A percentile compares a stretch with the other conserved stretches of the same genome.
These are phyloP conservation scores for Caenorhabditis panamensis DNA, from an alignment of 2,888 invertebrate species.

Conservation along the genomic window DNA sequence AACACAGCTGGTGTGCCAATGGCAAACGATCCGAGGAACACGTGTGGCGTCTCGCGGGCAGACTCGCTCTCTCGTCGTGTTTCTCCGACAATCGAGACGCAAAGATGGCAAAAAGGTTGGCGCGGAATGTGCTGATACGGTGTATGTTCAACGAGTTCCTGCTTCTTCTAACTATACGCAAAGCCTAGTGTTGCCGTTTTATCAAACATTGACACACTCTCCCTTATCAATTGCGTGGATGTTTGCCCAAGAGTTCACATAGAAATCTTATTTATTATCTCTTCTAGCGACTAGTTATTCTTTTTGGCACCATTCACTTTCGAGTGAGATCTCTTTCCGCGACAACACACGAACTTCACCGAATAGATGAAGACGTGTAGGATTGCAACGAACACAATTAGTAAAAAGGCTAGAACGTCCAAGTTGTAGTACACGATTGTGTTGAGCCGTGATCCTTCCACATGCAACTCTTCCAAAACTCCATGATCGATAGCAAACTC, in stretches of 20 bases:
- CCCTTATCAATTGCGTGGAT: slow-evolving; percentile 1
- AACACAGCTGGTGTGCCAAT: slow-evolving; percentile 51
- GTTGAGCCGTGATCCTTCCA: slow-evolving; percentile 68
- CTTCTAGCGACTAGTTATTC: slow-evolving; percentile 32
- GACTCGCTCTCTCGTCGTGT: slow-evolving; percentile 28
- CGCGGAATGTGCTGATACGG: slow-evolving; percentile 43
- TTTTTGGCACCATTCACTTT: slow-evolving; percentile 33
- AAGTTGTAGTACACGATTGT: slow-evolving; percentile 72
- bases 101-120: slow-evolving; percentile 45
- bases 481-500: slow-evolving; percentile 69
- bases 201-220: slow-evolving; percentile 5
- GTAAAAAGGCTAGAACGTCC: slow-evolving; percentile 61
- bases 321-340: slow-evolving; percentile 16
- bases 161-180: slow-evolving; percentile 45
- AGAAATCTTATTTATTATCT: slow-evolving; percentile 23
- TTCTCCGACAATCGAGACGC: slow-evolving; percentile 22
- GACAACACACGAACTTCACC: slow-evolving; percentile 25
- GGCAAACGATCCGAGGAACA: slow-evolving; percentile 49
- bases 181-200: slow-evolving; percentile 42
- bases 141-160: slow-evolving; percentile 49
- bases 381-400: slow-evolving; percentile 17
- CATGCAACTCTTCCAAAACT: slow-evolving; percentile 68
- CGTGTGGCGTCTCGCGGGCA: slow-evolving; percentile 36
- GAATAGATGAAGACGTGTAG: slow-evolving; percentile 40
- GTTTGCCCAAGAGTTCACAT: slow-evolving; percentile 12